These are phyloP conservation scores for Drosophila setifemur DNA, from an alignment of 1,140 invertebrate species.

Conservation along the genomic window DNA sequence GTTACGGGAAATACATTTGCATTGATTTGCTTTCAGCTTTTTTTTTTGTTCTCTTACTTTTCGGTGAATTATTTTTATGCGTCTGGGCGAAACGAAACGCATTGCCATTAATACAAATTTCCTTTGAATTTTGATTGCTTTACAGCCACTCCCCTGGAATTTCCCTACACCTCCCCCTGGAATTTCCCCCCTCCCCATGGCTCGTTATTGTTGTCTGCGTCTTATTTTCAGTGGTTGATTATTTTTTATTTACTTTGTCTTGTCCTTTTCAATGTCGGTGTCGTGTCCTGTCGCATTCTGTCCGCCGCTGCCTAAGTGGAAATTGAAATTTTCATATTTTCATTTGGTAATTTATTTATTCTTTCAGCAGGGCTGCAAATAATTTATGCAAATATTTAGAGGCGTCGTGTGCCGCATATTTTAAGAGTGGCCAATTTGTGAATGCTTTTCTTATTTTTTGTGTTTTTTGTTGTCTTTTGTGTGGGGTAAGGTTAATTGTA, in stretches of 20 bases:
- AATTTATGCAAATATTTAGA: slow-evolving; percentile 77
- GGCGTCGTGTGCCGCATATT: slow-evolving; percentile 49
- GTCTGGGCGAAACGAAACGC: slow-evolving; percentile 67
- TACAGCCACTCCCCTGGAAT: slow-evolving; percentile 24
- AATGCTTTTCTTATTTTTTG: slow-evolving; percentile 1
- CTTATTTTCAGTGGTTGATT: slow-evolving; percentile 51
- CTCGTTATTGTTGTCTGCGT: slow-evolving; percentile 60
- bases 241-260: slow-evolving; percentile 74
- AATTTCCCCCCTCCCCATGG: neutral
- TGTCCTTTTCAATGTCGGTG: slow-evolving; percentile 29
- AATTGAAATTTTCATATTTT: slow-evolving; percentile 81
- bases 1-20: slow-evolving; percentile 77
- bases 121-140: slow-evolving; percentile 80
- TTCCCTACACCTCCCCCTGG: neutral
- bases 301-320: slow-evolving; percentile 60
- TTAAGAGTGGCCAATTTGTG: slow-evolving; percentile 55
- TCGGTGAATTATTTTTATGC: slow-evolving; percentile 61
- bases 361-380: slow-evolving; percentile 44
- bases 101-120: slow-evolving; percentile 81
- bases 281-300: slow-evolving; percentile 19
- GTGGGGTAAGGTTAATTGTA: neutral
- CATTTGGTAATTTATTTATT: slow-evolving; percentile 57
- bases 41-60: neutral
- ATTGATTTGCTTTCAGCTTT: slow-evolving; percentile 68
- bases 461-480: neutral